These are phyloP conservation scores for Tetropium fuscum DNA, from an alignment of 2,888 invertebrate genomes.

Conservation along the genomic window DNA sequence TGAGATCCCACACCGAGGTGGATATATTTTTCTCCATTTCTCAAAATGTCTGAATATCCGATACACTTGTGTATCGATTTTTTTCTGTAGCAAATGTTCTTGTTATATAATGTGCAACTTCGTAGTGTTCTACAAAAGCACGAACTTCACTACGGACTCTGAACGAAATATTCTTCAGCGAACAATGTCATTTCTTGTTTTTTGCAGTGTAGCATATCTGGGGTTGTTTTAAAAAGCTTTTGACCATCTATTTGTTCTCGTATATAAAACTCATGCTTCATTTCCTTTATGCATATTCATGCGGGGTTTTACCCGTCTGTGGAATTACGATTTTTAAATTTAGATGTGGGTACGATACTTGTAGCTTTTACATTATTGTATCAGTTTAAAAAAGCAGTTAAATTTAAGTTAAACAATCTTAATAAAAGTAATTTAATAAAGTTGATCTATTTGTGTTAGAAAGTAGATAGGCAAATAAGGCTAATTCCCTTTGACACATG, in stretches of 20 bases:
- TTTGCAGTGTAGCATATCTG: conserved; percentile 7
- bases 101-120: too few relatives aligned
- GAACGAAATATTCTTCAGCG: background rate
- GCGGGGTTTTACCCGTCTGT: conserved; percentile 36
- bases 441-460: too few relatives aligned
- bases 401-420: background rate
- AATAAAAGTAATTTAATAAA: background rate
- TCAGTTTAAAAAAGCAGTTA: too few relatives aligned
- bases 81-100: too few relatives aligned
- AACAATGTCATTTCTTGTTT: background rate
- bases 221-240: conserved; percentile 13
- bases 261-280: conserved; percentile 22
- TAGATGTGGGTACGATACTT: conserved; percentile 30
- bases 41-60: too few relatives aligned
- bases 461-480: too few relatives aligned
- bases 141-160: background rate
- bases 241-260: conserved; percentile 22
- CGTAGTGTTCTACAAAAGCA: background rate
- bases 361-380: too few relatives aligned
- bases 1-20: too few relatives aligned
- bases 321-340: conserved; percentile 43
- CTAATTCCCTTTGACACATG: too few relatives aligned
- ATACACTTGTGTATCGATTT: too few relatives aligned
- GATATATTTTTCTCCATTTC: too few relatives aligned
- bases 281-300: conserved; percentile 36